A percentile compares a stretch with the other conserved stretches of the same genome.
phyloP scores from a whole-genome alignment of 2,113 vertebrate species.

The Odocoileus hemionus region DNA sequence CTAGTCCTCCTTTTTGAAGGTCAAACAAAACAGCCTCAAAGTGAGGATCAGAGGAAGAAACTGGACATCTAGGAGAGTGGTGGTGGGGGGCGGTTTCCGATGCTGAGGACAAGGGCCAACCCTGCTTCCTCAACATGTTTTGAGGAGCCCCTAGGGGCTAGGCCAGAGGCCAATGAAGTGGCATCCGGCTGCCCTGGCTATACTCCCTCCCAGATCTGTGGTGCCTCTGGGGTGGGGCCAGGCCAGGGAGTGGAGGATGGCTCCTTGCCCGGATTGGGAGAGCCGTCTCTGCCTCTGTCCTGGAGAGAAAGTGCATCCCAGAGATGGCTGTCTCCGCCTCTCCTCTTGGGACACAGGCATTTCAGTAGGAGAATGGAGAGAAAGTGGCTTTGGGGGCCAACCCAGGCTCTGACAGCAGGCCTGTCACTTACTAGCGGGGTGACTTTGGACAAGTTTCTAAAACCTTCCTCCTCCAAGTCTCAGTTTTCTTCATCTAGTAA shows the following conservation, averaged over 20 bases:
- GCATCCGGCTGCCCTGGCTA: neutral
- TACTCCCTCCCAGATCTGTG: conserved; percentile 30
- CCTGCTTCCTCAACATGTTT: neutral
- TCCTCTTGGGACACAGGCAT: neutral
- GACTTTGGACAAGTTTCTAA: neutral
- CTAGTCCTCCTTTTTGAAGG: conserved; percentile 6
- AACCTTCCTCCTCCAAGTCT: neutral
- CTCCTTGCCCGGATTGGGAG: neutral
- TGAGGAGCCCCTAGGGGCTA: conserved; percentile 21
- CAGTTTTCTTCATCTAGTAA: neutral
- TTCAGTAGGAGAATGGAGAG: neutral
- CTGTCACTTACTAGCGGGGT: neutral
- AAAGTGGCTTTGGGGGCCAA: neutral
- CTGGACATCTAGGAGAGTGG: neutral
- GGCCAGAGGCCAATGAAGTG: conserved; percentile 30
- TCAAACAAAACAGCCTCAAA: conserved; percentile 1
- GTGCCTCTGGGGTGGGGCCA: neutral
- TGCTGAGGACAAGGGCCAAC: neutral
- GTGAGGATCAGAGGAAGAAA: neutral
- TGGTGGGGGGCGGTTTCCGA: neutral
- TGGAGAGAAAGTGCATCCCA: neutral
- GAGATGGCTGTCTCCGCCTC: neutral
- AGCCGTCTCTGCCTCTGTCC: conserved; percentile 7
- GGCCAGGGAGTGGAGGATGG: neutral
- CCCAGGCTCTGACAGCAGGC: neutral